Conservation (phyloP, 2,113 vertebrate genomes). For the Thryonomys swinderianus region DNA sequence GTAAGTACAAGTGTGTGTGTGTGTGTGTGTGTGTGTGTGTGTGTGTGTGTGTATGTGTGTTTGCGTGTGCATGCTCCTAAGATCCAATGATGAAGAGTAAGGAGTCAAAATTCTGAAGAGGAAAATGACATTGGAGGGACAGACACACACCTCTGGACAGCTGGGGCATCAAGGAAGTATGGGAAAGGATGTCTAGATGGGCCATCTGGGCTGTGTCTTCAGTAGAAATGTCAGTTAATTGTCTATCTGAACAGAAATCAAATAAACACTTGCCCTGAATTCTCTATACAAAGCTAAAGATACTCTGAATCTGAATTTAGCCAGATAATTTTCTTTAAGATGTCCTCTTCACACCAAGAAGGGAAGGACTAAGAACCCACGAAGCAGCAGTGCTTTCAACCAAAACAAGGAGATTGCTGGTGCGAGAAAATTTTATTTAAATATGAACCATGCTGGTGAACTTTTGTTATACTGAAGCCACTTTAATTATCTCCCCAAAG, state of each 20-base stretch:
- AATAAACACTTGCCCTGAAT: background rate
- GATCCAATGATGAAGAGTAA: background rate
- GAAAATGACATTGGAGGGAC: background rate
- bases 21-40: accelerated
- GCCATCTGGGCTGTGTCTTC: background rate
- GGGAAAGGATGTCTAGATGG: background rate
- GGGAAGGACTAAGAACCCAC: background rate
- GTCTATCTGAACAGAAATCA: conserved; percentile 14
- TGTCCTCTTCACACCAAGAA: background rate
- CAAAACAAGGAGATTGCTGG: background rate
- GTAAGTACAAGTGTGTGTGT: background rate
- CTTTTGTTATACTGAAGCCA: background rate
- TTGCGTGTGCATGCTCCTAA: background rate
- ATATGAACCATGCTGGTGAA: background rate
- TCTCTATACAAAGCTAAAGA: background rate
- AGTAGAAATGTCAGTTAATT: background rate
- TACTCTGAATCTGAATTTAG: background rate
- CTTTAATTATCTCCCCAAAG: conserved; percentile 7
- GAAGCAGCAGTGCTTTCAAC: background rate
- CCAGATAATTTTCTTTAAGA: background rate
- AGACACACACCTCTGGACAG: background rate
- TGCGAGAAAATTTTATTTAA: background rate
- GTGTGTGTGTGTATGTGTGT: background rate
- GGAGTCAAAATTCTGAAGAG: background rate
- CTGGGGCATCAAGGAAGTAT: background rate